Percentiles rank a stretch among this genome's conserved stretches.
phyloP scores from a whole-genome alignment of 35 echinoderm and acorn worm genomes.

The Apostichopus parvimensis region DNA sequence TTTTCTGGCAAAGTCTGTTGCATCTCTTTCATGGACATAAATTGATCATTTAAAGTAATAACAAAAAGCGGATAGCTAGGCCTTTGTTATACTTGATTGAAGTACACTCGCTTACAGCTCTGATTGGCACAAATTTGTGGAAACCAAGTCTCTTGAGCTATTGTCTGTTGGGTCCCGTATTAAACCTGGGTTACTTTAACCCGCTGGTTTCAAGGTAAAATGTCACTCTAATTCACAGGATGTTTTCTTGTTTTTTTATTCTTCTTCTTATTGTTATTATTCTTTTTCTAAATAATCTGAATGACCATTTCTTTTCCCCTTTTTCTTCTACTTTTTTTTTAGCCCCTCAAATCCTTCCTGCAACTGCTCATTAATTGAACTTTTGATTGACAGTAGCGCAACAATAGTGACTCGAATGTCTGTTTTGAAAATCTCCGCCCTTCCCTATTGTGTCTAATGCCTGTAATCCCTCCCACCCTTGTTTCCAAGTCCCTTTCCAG shows the following conservation, averaged over 20 bases:
- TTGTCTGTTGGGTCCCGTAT: not conserved
- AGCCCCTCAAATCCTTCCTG: not conserved
- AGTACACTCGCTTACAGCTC: not conserved
- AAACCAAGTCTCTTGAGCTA: not conserved
- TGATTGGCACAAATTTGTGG: conserved; percentile 46
- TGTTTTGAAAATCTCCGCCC: conserved; percentile 48
- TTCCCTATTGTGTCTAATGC: not conserved
- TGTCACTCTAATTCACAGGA: too few relatives aligned
- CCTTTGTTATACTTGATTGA: conserved; percentile 19
- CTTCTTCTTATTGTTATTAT: too few relatives aligned
- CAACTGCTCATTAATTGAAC: not conserved
- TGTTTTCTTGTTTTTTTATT: too few relatives aligned
- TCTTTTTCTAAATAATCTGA: too few relatives aligned
- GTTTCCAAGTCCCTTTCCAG: not conserved
- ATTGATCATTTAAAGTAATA: conserved; percentile 1
- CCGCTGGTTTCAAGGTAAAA: conserved; percentile 25
- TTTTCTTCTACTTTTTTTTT: too few relatives aligned
- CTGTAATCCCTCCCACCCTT: conserved; percentile 37
- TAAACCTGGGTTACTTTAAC: conserved; percentile 12
- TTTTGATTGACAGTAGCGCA: conserved; percentile 1
- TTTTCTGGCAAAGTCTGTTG: not conserved
- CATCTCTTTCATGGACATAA: not conserved
- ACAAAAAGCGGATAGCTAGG: not conserved
- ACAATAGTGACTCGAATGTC: not conserved
- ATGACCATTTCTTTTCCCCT: too few relatives aligned